Conservation (phyloP, 2,888 invertebrate species). For the Seira ritae region DNA sequence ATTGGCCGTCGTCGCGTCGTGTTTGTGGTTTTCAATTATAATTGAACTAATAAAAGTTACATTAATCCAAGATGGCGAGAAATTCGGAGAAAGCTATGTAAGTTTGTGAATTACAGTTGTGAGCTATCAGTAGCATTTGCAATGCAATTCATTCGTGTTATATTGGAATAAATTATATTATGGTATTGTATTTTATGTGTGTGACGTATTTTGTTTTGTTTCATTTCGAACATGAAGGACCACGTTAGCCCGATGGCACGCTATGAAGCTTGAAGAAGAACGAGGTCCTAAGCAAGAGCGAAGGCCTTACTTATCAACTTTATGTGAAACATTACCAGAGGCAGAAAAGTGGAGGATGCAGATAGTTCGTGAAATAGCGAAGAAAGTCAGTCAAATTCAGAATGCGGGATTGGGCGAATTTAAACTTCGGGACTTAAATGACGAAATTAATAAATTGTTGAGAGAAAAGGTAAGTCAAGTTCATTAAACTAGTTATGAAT, state of each 20-base stretch:
- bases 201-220: conserved; percentile 24
- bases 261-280: conserved; percentile 92
- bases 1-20: no score
- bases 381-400: conserved; percentile 99
- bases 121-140: background rate
- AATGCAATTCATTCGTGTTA: background rate
- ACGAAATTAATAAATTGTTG: conserved; percentile 98
- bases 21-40: no score
- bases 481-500: no score
- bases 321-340: conserved; percentile 93
- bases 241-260: conserved; percentile 97
- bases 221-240: conserved; percentile 91
- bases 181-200: background rate
- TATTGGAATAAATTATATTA: no score
- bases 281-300: conserved; percentile 84
- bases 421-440: conserved; percentile 97
- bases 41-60: no score
- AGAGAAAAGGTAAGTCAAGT: conserved; percentile 79
- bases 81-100: conserved; percentile 99
- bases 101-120: conserved; percentile 76
- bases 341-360: conserved; percentile 98
- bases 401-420: conserved; percentile 99
- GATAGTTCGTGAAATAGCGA: conserved; percentile 97
- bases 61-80: conserved; percentile 82
- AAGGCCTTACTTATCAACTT: conserved; percentile 94